These are phyloP conservation scores for Clanis bilineata DNA, from an alignment of 2,888 invertebrate species.

Conservation along the genomic window DNA sequence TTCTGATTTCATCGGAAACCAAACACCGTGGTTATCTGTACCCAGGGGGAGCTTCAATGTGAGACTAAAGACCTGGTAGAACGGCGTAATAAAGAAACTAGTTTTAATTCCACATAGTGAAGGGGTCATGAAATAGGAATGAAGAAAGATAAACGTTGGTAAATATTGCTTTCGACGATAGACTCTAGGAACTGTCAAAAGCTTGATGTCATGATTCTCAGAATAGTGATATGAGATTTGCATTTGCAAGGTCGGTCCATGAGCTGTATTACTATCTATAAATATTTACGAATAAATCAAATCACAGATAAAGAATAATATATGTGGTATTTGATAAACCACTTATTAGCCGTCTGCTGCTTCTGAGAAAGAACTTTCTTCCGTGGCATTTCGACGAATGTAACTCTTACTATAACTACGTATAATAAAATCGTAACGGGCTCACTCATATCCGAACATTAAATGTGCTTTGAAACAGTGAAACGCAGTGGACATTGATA, in stretches of 20 bases:
- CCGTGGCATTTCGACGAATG: slow-evolving; percentile 25
- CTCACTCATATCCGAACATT: not conserved
- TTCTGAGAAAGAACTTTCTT: slow-evolving; percentile 38
- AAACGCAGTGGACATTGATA: not conserved
- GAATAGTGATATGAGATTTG: slow-evolving; percentile 32
- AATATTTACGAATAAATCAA: slow-evolving; percentile 16
- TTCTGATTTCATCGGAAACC: no score
- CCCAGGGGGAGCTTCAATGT: no score
- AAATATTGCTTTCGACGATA: slow-evolving; percentile 44
- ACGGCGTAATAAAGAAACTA: no score
- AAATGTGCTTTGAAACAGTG: not conserved
- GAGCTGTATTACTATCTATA: slow-evolving; percentile 14
- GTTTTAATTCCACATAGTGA: no score
- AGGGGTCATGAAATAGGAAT: slow-evolving; percentile 21
- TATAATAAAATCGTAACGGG: slow-evolving; percentile 1
- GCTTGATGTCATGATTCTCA: slow-evolving; percentile 32
- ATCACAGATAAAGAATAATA: not conserved
- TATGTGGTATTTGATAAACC: slow-evolving; percentile 9
- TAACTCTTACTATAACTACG: slow-evolving; percentile 7
- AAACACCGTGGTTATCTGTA: no score
- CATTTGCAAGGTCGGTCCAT: slow-evolving; percentile 27
- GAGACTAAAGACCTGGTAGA: no score
- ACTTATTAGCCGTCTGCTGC: slow-evolving; percentile 10
- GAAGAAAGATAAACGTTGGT: slow-evolving; percentile 37
- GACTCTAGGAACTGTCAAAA: slow-evolving; percentile 45